Evolutionary conservation across 2,797 vertebrate species (phyloP), one percentile per base, ranked within the genome.

Genomic region (Rhyacichthys aspro): DNA sequence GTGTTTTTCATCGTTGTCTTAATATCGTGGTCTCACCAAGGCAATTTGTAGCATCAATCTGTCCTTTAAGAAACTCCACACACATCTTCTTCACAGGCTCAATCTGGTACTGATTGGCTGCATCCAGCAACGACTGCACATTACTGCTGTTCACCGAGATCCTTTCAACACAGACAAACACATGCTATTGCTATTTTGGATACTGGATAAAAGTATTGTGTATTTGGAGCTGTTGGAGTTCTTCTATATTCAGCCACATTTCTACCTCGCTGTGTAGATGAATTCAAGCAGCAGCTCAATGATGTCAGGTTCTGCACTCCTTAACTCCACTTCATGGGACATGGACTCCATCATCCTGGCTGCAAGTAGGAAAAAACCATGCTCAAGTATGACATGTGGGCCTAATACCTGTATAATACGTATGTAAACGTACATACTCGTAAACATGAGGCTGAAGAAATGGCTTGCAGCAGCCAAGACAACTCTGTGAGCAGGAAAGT

Each of bases 41-140:
- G 76, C 97, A 99, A 85, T 99, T 98, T 64, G 97, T 97, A 67
- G 96, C 94, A 87, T 98, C 97, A 58, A 99, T 94, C 90, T 99
- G 96, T 71, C 96, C 96, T 91, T 98, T 98, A 43, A 99, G 92
- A 79, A 98, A 98, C 70, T 99, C 96, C 78, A 98, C 95, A 76
- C 96, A 99, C 96, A 99, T 98, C 89, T 95, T 98, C 91, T 98
- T 99, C 76, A 98, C 97, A 9, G 96, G 97, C 72, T 98, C 97
- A 76, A 98, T 98, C 78, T 99, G 97, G 78, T 98, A 99, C 55
- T 99, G 97, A 89, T 99, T 98, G 80, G 97, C 97, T 73, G 96
- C 96, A 88, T 98, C 96, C 82, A 99, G 81, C 78, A 99, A 86
- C 16, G 97, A 98, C 88, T 98, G 97, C 58, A 98, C 97, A 16